Percentiles rank a stretch among this genome's conserved stretches.
Evolutionary conservation across 2,888 invertebrate species (phyloP).

Genomic region (Ariolimax columbianus): DNA sequence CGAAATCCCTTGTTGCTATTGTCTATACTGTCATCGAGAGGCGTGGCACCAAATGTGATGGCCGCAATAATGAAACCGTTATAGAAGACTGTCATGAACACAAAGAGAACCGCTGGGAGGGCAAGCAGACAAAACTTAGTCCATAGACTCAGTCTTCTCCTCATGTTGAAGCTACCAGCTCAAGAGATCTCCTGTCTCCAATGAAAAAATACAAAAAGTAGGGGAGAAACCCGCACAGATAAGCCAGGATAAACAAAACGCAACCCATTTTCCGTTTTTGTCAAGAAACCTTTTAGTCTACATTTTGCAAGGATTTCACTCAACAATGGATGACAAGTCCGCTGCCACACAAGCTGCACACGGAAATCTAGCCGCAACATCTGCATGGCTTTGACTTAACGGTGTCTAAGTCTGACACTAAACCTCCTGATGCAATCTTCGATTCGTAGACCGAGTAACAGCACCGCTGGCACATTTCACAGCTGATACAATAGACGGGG

Average conservation of each 20-base stretch:
- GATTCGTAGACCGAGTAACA: background rate
- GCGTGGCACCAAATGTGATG: conserved; percentile 55
- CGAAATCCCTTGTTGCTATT: conserved; percentile 55
- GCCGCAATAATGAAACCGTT: conserved; percentile 59
- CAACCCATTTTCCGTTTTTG: background rate
- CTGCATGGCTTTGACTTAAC: background rate
- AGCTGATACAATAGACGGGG: background rate
- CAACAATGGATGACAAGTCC: background rate
- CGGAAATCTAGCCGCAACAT: background rate
- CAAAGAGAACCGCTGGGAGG: conserved; percentile 42
- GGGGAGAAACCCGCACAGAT: background rate
- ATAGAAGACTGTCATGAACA: conserved; percentile 61
- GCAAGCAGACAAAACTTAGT: conserved; percentile 54
- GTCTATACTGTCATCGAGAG: conserved; percentile 51
- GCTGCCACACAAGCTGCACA: background rate
- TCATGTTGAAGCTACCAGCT: conserved; percentile 37
- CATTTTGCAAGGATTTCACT: background rate
- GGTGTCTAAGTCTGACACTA: background rate
- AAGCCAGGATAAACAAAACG: background rate
- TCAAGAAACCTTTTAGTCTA: background rate
- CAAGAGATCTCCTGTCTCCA: background rate
- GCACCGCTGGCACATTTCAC: background rate
- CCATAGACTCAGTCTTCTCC: conserved; percentile 59
- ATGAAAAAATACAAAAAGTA: background rate
- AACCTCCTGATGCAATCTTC: background rate